Conservation (phyloP, 2,797 vertebrate genomes). For the Oreochromis mossambicus region DNA sequence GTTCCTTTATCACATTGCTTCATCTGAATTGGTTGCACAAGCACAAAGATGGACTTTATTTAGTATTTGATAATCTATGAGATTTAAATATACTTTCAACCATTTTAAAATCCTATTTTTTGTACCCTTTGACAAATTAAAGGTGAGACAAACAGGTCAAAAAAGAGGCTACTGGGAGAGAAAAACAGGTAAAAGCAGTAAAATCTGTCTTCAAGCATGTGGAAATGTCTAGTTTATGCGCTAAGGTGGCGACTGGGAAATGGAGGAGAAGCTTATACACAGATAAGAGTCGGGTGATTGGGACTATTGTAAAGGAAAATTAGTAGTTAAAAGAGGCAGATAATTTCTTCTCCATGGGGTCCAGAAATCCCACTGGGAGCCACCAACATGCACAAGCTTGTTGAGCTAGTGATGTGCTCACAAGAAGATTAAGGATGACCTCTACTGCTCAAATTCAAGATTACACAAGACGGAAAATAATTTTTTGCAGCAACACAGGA, state of each 20-base stretch:
- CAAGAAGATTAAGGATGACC: background rate
- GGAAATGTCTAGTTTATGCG: background rate
- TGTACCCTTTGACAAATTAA: background rate
- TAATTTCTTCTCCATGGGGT: background rate
- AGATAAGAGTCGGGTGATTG: background rate
- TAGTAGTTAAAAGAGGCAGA: background rate
- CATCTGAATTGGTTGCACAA: background rate
- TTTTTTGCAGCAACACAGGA: background rate
- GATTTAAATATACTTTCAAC: background rate
- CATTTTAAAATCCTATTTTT: background rate
- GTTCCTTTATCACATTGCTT: background rate
- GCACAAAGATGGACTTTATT: background rate
- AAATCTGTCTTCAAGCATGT: background rate
- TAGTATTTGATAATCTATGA: background rate
- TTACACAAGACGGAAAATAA: background rate
- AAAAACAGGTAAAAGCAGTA: background rate
- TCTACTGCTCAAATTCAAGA: background rate
- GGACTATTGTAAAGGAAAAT: background rate
- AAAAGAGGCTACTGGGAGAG: background rate
- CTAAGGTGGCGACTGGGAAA: background rate
- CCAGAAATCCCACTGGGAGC: background rate
- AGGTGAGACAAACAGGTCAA: background rate
- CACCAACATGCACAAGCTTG: background rate
- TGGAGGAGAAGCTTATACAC: background rate
- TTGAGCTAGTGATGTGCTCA: background rate